Evolutionary conservation across 1,140 invertebrate species (phyloP), one percentile per base, ranked within the genome.

Genomic region (Condylostylus longicornis): DNA sequence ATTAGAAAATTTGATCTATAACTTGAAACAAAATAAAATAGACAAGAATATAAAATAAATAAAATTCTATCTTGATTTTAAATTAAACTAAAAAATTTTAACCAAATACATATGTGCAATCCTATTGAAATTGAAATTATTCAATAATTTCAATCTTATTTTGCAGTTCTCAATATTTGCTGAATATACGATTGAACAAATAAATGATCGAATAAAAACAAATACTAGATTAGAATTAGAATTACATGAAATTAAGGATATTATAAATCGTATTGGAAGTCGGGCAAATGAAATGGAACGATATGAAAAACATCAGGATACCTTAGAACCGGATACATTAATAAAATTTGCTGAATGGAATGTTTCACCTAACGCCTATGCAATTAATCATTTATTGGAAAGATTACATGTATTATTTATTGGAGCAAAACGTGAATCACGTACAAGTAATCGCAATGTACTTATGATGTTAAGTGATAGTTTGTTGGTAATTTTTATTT

Each of bases 261-360:
- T 71, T 17, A 44, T 78, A 27, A 66, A 63, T n/a, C 56, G 70
- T 2, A 66, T 81, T 12, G 58, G 70, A 0, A 63, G 65, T 2
- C 61, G 67, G 1, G 70, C 75, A 37, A 45, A 61, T 1, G 53
- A 64, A 41, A 76, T 77, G 64, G 34, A 65, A 5, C 55, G 63
- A 17, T 79, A 77, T 47, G 58, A 66, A 22, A 36, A 48, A 0
- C 27, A 65, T 10, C 58, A 66, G 33, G 63, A 62, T 23, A 56
- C 67, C 20, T 62, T 72, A 22, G 78, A 82, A 49, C 53, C 55
- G 22, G 63, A 61, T 28, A 84, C 80, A 1, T 46, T 82, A 18
- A 58, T 76, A 45, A 70, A 75, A 44, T 82, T 82, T 44, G 77
- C 79, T 0, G 59, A 62, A 27, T 69, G 65, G 50, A 73, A 71